Evolutionary conservation across 2,113 vertebrate species (phyloP).

Genomic region (Microtus richardsoni): DNA sequence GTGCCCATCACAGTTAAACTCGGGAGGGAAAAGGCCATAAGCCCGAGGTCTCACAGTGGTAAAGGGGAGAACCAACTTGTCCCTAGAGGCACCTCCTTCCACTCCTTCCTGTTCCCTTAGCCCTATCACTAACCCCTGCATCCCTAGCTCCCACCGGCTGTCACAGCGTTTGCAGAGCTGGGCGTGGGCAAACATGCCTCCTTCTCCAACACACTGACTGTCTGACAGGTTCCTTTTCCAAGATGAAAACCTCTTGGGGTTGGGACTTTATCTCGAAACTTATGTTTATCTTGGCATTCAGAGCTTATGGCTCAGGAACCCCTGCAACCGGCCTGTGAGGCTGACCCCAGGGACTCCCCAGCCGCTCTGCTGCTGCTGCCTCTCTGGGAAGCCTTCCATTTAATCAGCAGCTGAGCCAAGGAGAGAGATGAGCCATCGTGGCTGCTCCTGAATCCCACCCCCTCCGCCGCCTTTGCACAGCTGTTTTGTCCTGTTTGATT

Average conservation of each 20-base stretch:
- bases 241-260: conserved; percentile 24
- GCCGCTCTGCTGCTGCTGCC: background rate
- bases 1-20: accelerated
- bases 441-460: background rate
- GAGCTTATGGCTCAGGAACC: conserved; percentile 69
- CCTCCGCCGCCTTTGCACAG: background rate
- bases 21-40: accelerated
- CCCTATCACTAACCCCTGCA: accelerated
- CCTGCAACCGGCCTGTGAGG: conserved; percentile 33
- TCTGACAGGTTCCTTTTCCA: background rate
- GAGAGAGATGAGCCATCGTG: background rate
- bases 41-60: background rate
- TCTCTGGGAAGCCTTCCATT: conserved; percentile 48
- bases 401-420: conserved; percentile 39
- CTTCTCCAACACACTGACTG: background rate
- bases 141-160: background rate
- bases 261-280: conserved; percentile 72
- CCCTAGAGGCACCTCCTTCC: background rate
- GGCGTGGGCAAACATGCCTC: background rate
- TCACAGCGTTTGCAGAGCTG: background rate
- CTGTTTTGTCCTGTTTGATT: conserved; percentile 68
- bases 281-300: conserved; percentile 78
- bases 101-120: background rate
- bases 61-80: too few relatives aligned
- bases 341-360: background rate